Base-by-base conservation (phyloP, 2,888 invertebrate genomes). In the Coenonympha glycerion region DNA sequence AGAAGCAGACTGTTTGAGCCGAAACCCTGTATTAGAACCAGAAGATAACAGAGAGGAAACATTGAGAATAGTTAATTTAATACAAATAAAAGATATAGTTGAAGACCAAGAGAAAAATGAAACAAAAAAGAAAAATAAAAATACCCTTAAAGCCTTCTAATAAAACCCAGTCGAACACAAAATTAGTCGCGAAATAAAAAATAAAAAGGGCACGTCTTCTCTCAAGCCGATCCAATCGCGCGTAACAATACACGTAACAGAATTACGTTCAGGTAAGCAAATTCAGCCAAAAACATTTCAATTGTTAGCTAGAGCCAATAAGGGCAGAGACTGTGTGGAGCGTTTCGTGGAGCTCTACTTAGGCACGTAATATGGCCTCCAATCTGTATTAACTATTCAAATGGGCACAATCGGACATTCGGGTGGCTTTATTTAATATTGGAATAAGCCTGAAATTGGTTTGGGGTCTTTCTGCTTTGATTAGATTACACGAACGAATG, bases 371-470 rank as follows among this genome's bases (percentile, higher is more conserved):
- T 54, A 30, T 31, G 47, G 47, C 42, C 53, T 24, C 47, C 50
- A 42, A 39, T 51, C 47, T 47, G 41, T 53, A 46, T 46, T 31
- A 40, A 37, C 51, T 40, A 54, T 54, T 54, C 44, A 48, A 51
- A 48, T 47, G 49, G 50, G 50, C 41, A 55, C 56, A 55, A 55
- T 53, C 41, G 53, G 30, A 56, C 48, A 45, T 51, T 49, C 49
- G 56, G 56, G 55, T 52, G 52, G 52, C 53, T 57, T 57, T 57
- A 59, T 59, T 59, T 57, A 59, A 59, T 59, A 59, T 59, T 49
- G 58, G 55, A 52, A 57, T 57, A 55, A 51, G 57, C 53, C 47
- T 48, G 49, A 36, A 57, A 58, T 58, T 57, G 56, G 46, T 48
- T 55, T 48, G 48, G 47, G 44, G 33, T 46, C 41, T 50, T 50